phyloP scores from a whole-genome alignment of 1,140 invertebrate species.

The Heliothis subflexa region DNA sequence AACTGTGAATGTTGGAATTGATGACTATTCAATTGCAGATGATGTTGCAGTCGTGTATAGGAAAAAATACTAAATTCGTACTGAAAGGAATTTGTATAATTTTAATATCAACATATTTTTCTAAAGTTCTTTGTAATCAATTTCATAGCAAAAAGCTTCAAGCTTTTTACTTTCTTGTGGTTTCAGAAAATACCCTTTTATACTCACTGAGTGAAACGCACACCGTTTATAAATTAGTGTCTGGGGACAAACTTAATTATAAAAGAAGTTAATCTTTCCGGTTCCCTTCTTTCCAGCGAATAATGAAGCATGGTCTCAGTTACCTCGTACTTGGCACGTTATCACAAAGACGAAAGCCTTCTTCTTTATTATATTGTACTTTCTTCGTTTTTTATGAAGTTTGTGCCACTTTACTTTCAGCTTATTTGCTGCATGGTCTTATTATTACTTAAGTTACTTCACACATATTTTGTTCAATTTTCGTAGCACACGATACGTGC shows the following conservation, averaged over 20 bases:
- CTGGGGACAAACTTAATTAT: conserved; percentile 53
- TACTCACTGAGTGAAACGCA: conserved; percentile 35
- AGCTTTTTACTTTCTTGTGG: conserved; percentile 22
- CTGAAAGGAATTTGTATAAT: no score
- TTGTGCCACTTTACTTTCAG: conserved; percentile 1
- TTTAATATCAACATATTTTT: neutral
- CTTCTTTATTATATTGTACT: conserved; percentile 59
- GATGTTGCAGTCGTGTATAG: neutral
- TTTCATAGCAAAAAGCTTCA: neutral
- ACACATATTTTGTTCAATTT: neutral
- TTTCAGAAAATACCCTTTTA: conserved; percentile 36
- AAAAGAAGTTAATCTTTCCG: conserved; percentile 57
- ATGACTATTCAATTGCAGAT: no score
- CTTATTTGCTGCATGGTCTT: conserved; percentile 1
- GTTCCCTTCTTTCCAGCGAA: conserved; percentile 48
- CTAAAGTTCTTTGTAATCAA: conserved; percentile 4
- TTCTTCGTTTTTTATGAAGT: conserved; percentile 45
- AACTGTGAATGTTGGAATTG: no score
- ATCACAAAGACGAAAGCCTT: conserved; percentile 57
- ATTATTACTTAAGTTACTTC: neutral
- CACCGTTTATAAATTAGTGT: conserved; percentile 45
- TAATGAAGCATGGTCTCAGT: conserved; percentile 58
- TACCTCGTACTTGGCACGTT: conserved; percentile 60
- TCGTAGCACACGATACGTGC: neutral
- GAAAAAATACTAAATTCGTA: no score